phyloP scores from a whole-genome alignment of 2,888 invertebrate species.

The Dermolepida albohirtum region DNA sequence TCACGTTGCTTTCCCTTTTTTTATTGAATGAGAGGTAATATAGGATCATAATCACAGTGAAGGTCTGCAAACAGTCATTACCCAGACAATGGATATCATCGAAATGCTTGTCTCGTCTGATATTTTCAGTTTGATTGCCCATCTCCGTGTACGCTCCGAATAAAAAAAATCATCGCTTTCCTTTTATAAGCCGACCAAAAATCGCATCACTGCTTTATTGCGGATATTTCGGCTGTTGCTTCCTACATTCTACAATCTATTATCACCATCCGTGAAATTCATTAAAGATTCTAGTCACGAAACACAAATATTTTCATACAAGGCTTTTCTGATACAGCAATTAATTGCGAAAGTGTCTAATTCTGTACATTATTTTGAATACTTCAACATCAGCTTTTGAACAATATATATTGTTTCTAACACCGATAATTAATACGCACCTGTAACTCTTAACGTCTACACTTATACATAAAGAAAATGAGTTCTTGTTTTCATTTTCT shows the following conservation, averaged over 20 bases:
- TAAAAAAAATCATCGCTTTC: conserved; percentile 23
- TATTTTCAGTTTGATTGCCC: conserved; percentile 36
- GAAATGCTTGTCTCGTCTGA: conserved; percentile 29
- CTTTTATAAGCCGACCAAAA: conserved; percentile 1
- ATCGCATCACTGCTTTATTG: conserved; percentile 18
- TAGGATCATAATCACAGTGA: conserved; percentile 31
- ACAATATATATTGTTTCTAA: too few relatives aligned
- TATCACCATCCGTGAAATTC: conserved; percentile 2
- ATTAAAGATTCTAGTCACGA: conserved; percentile 1
- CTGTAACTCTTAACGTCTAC: too few relatives aligned
- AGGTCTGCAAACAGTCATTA: conserved; percentile 31
- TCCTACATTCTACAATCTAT: background rate
- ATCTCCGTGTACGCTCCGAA: conserved; percentile 15
- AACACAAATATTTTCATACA: too few relatives aligned
- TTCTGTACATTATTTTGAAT: too few relatives aligned
- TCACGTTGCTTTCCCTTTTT: conserved; percentile 20
- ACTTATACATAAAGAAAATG: too few relatives aligned
- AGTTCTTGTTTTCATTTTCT: too few relatives aligned
- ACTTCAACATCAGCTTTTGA: too few relatives aligned
- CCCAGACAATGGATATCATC: conserved; percentile 23
- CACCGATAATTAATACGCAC: too few relatives aligned
- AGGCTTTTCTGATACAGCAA: too few relatives aligned
- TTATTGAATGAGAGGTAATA: conserved; percentile 32
- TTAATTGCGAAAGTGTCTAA: too few relatives aligned
- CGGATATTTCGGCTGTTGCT: conserved; percentile 18